Base-by-base conservation (phyloP, 64 coral and sea anemone genomes). In the Platygyra sinensis region DNA sequence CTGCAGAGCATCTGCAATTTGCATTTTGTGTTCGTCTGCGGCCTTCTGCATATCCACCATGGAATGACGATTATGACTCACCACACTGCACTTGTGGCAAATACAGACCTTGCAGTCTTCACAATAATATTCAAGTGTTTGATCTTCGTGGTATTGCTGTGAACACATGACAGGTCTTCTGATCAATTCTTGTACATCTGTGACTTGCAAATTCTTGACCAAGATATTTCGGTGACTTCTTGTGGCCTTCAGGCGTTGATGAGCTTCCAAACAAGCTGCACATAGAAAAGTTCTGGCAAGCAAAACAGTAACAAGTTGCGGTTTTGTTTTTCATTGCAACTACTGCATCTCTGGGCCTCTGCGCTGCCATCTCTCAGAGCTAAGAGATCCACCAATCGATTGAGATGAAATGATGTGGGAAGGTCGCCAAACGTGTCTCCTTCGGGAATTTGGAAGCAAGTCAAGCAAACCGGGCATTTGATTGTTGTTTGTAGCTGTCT, bases 11-110 rank as follows among this genome's bases (percentile, higher is more conserved):
- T 72, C 28, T 29, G 15, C 29, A 46, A 46, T 46, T 46, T 46
- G 39, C 39, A 5, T 46, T 5, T 46, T 46, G 39, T 46, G 39
- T 46, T 22, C 71, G 22, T 72, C 22, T 27, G 71, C 71, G 5
- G 71, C 71, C 28, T 27, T n/a, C 22, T 72, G 71, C 12, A 28
- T 72, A 28, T 72, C 71, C 29, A 28, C 29, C 28, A 72, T 31
- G 28, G 20, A 27, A 27, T 72, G 71, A 12, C 24, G 71, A 72
- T 72, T 72, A 72, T 72, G 71, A 27, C 69, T 72, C 22, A 72
- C 69, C 11, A 72, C 69, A 72, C 16, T 72, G 69, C 69, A 72
- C 69, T 72, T 17, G 22, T 87, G 84, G 73, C 73, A 87, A 11
- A 46, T 46, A 46, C 39, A 46, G 39, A 46, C 39, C 39, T 46